Percentiles rank a stretch among this genome's conserved stretches.
Conservation (phyloP, 2,113 vertebrate genomes). For the Rhinopomastus cyanomelas region DNA sequence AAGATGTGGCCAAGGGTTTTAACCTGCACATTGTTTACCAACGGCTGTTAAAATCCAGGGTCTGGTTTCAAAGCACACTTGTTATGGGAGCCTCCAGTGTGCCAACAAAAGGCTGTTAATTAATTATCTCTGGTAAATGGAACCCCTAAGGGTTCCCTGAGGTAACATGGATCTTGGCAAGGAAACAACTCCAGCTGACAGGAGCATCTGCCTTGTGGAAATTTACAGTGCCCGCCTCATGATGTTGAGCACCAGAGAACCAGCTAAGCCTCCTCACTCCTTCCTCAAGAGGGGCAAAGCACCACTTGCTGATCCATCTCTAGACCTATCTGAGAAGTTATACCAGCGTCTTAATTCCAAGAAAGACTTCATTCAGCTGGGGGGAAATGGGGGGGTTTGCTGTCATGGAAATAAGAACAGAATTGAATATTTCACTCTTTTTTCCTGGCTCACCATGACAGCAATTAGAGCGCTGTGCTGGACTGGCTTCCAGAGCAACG, state of each 20-base stretch:
- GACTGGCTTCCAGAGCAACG: not conserved
- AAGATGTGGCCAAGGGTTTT: not conserved
- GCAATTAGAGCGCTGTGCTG: not conserved
- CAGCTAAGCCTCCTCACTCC: not conserved
- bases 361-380: not conserved
- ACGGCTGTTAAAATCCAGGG: not conserved
- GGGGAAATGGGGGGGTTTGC: not conserved
- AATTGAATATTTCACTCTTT: not conserved
- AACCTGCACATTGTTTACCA: not conserved
- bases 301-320: not conserved
- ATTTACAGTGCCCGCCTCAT: not conserved
- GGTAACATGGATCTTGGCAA: conserved; percentile 39
- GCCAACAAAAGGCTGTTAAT: conserved; percentile 54
- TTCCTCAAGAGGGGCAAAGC: not conserved
- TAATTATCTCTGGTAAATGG: conserved; percentile 60
- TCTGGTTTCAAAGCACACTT: conserved; percentile 7
- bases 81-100: conserved; percentile 11
- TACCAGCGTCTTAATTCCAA: not conserved
- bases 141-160: conserved; percentile 41
- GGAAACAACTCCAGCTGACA: conserved; percentile 37
- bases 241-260: not conserved
- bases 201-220: conserved; percentile 37
- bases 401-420: not conserved
- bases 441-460: not conserved
- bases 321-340: not conserved